Conservation (phyloP, 2,888 invertebrate genomes). For the Homarus gammarus region DNA sequence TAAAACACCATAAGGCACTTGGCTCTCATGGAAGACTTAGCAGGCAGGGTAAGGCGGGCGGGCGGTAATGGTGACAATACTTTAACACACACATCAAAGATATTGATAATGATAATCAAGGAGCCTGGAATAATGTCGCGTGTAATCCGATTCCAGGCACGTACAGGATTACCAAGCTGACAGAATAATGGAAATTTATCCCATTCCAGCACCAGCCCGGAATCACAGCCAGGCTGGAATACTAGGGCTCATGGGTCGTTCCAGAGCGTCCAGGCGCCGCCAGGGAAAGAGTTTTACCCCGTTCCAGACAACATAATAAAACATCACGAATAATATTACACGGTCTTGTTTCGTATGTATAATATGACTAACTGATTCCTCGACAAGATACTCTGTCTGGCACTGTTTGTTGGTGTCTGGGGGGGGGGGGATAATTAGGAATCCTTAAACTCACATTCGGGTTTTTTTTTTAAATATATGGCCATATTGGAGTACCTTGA, state of each 20-base stretch:
- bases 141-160: constrained; percentile 49
- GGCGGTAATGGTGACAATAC: constrained; percentile 30
- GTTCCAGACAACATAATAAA: not conserved
- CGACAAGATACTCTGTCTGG: too few relatives aligned
- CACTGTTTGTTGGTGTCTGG: too few relatives aligned
- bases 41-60: not conserved
- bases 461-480: too few relatives aligned
- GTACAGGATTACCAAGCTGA: constrained; percentile 51
- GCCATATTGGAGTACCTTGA: too few relatives aligned
- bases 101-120: constrained; percentile 59
- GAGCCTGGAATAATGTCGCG: constrained; percentile 27
- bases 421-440: too few relatives aligned
- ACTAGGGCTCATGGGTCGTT: constrained; percentile 5
- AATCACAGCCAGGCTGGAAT: constrained; percentile 40
- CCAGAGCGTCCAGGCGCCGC: constrained; percentile 12
- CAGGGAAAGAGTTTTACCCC: constrained; percentile 11
- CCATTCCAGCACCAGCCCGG: constrained; percentile 32
- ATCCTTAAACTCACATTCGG: too few relatives aligned
- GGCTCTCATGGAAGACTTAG: not conserved
- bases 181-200: constrained; percentile 63
- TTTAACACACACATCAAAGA: constrained; percentile 26
- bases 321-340: too few relatives aligned
- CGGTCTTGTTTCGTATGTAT: too few relatives aligned
- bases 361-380: too few relatives aligned
- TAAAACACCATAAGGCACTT: constrained; percentile 22